These are phyloP conservation scores for Oxygymnocypris stewartii DNA, from an alignment of 2,113 vertebrate genomes.

Conservation along the genomic window DNA sequence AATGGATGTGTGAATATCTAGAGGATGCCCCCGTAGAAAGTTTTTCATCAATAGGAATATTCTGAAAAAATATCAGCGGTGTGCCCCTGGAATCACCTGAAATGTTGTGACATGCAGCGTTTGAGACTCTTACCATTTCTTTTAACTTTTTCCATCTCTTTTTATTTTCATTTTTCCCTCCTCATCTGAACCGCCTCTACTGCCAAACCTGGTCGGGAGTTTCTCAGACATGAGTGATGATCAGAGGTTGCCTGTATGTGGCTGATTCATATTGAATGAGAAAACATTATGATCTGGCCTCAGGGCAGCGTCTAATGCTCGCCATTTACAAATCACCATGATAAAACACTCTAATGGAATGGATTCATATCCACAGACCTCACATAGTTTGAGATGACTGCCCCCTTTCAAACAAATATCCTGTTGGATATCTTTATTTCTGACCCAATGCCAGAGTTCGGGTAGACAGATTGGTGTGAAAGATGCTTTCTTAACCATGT, in stretches of 20 bases:
- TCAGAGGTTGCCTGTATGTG: conserved; percentile 44
- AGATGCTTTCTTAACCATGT: background rate
- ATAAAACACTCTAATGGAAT: conserved; percentile 49
- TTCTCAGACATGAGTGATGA: conserved; percentile 45
- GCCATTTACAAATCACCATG: conserved; percentile 46
- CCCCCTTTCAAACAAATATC: conserved; percentile 8
- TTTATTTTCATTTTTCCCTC: background rate
- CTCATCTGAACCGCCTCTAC: background rate
- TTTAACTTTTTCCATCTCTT: background rate
- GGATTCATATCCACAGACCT: conserved; percentile 33
- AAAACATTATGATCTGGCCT: conserved; percentile 50
- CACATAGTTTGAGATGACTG: conserved; percentile 1
- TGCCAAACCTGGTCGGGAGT: conserved; percentile 26
- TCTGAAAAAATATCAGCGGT: conserved; percentile 12
- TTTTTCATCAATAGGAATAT: conserved; percentile 32
- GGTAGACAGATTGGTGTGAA: background rate
- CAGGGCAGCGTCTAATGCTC: conserved; percentile 53
- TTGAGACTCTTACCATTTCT: background rate
- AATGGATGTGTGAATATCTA: conserved; percentile 38
- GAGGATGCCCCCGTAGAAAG: conserved; percentile 26
- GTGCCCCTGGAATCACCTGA: conserved; percentile 46
- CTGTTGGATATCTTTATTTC: background rate
- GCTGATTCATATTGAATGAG: conserved; percentile 47
- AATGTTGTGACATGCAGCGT: conserved; percentile 19
- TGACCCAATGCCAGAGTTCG: background rate